phyloP scores from a whole-genome alignment of 2,797 vertebrate species.

The Trichosurus vulpecula region DNA sequence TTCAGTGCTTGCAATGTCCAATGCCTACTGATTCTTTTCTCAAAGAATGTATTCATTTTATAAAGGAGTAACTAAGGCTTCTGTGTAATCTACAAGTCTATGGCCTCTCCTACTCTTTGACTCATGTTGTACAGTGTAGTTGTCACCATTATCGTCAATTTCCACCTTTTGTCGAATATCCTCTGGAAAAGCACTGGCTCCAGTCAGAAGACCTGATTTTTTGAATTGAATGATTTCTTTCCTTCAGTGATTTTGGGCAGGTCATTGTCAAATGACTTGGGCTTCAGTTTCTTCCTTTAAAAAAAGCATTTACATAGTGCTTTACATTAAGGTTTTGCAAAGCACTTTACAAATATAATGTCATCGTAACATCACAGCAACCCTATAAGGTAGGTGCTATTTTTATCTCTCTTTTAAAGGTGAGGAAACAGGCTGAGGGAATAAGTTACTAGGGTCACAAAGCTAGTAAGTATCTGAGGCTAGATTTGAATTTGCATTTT shows the following conservation, averaged over 20 bases:
- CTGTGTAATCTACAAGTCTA: background rate
- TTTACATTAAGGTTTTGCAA: background rate
- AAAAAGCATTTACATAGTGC: background rate
- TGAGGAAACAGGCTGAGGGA: background rate
- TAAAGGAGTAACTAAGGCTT: background rate
- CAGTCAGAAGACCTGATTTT: background rate
- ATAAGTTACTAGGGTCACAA: background rate
- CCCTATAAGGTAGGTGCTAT: background rate
- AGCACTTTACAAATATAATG: background rate
- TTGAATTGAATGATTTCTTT: background rate
- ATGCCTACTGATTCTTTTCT: background rate
- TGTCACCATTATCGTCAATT: background rate
- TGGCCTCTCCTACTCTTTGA: background rate
- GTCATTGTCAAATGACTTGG: background rate
- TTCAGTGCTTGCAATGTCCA: background rate
- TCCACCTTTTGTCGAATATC: background rate
- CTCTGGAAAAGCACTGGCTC: background rate
- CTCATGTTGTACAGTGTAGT: background rate
- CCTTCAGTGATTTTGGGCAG: background rate
- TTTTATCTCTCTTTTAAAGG: background rate
- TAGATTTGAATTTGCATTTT: background rate
- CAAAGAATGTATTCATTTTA: background rate
- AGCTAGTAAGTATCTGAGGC: background rate
- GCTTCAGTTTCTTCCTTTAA: background rate
- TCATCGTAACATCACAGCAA: background rate